Base-by-base conservation (phyloP, 2,888 invertebrate species). In the Dynastes grantii region DNA sequence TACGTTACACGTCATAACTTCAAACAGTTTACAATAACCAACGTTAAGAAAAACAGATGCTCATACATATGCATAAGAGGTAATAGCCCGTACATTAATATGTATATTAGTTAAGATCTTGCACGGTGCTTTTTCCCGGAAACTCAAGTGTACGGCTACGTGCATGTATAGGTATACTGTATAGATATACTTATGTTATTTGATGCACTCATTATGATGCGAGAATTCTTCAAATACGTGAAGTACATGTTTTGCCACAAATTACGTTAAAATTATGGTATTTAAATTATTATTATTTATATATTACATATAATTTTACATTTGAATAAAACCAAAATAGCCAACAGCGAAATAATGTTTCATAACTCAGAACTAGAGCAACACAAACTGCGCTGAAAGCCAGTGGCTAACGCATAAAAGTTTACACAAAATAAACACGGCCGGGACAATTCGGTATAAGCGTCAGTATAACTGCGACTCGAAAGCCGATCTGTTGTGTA, bases 31-130 rank as follows among this genome's bases (percentile, higher is more conserved):
- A 58, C 55, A 22, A 58, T 16, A 8, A 58, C 55, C 22, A 58
- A 58, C 45, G 55, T 58, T 58, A 22, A 16, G 55, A 22, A 58
- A 58, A 58, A 58, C 55, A 58, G 63, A 29, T 63, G 63, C 27
- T 63, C 22, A 73, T 73, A 73, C 58, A 73, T 73, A 73, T 73
- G 55, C 58, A 70, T 53, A 58, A 58, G 37, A 58, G 40, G 37
- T 22, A 58, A 73, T 40, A 58, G 58, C 8, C 32, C 40, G 37
- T 13, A 9, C 58, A 73, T 73, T 73, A 73, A 73, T 73, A 73
- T 61, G 40, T 58, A 73, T 73, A 73, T 73, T 73, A 73, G 58
- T 61, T 27, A 58, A 70, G 51, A 70, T 55, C 32, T 70, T 22
- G 29, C 70, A 32, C 16, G 53, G 1, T 2, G 53, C n/a, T 53